A percentile compares a stretch with the other conserved stretches of the same genome.
Conservation (phyloP, 2,113 vertebrate genomes). For the Pygoscelis antarcticus region DNA sequence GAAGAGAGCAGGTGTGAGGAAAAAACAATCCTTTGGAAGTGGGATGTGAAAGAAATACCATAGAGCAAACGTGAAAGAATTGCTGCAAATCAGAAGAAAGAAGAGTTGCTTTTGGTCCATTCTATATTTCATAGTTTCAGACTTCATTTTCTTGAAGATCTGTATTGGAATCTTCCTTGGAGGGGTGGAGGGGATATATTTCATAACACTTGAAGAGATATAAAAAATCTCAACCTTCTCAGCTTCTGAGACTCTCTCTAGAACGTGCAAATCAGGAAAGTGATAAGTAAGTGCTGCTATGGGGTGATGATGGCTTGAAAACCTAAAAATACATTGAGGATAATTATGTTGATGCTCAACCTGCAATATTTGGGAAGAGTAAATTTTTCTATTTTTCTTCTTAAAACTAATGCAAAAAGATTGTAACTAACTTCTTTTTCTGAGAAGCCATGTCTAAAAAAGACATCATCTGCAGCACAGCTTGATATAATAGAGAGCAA, state of each 20-base stretch:
- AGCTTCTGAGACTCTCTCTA: not conserved
- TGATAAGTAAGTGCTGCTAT: not conserved
- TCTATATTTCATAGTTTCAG: not conserved
- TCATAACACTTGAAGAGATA: not conserved
- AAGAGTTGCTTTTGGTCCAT: not conserved
- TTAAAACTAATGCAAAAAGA: not conserved
- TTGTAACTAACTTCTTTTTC: not conserved
- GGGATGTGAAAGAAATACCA: not conserved
- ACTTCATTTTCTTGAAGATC: not conserved
- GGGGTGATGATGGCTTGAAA: not conserved
- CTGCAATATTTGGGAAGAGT: not conserved
- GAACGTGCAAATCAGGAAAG: not conserved
- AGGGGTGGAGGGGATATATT: not conserved
- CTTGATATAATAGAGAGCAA: not conserved
- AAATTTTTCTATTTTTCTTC: not conserved
- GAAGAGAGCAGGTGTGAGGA: not conserved
- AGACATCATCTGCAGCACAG: not conserved
- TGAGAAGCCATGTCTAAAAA: not conserved
- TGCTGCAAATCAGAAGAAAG: not conserved
- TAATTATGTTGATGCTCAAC: not conserved
- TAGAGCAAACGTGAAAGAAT: not conserved
- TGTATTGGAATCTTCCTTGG: not conserved
- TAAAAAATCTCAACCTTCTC: not conserved
- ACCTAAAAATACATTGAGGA: not conserved
- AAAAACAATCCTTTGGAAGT: not conserved